A percentile compares a stretch with the other conserved stretches of the same genome.
Conservation (phyloP, 2,113 vertebrate species). For the Dissostichus mawsoni region DNA sequence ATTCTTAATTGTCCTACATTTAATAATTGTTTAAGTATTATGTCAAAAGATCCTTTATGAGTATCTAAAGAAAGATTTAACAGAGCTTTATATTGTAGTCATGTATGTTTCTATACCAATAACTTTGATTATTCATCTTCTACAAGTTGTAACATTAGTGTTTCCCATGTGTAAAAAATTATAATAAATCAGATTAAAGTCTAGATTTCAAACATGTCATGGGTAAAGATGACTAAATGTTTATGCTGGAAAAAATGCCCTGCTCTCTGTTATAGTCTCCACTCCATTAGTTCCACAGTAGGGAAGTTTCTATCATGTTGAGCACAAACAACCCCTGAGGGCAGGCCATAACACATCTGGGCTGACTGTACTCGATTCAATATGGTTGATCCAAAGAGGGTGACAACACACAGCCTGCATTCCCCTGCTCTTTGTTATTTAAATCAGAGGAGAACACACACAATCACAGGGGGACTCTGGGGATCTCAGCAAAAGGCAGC, state of each 20-base stretch:
- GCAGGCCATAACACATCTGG: constrained; percentile 66
- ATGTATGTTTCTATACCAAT: not conserved
- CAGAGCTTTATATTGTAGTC: not conserved
- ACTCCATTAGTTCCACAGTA: constrained; percentile 56
- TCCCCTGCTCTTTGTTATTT: constrained; percentile 75
- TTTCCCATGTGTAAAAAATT: not conserved
- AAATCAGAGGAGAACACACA: constrained; percentile 69
- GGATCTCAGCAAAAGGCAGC: constrained; percentile 37
- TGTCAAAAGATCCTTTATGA: constrained; percentile 5
- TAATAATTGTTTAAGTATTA: not conserved
- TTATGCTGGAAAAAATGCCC: constrained; percentile 21
- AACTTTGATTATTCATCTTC: not conserved
- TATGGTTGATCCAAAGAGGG: constrained; percentile 51
- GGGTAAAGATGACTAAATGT: constrained; percentile 22
- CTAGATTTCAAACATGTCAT: constrained; percentile 4
- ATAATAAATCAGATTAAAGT: not conserved
- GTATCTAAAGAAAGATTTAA: not conserved
- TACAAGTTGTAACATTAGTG: not conserved
- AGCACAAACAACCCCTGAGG: constrained; percentile 56
- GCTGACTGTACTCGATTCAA: constrained; percentile 49
- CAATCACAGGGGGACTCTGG: constrained; percentile 52
- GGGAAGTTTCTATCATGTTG: constrained; percentile 38
- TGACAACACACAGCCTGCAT: constrained; percentile 62
- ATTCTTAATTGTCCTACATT: constrained; percentile 4
- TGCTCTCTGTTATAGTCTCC: constrained; percentile 4